Conservation (phyloP, 2,113 vertebrate species). For the Clupea harengus region DNA sequence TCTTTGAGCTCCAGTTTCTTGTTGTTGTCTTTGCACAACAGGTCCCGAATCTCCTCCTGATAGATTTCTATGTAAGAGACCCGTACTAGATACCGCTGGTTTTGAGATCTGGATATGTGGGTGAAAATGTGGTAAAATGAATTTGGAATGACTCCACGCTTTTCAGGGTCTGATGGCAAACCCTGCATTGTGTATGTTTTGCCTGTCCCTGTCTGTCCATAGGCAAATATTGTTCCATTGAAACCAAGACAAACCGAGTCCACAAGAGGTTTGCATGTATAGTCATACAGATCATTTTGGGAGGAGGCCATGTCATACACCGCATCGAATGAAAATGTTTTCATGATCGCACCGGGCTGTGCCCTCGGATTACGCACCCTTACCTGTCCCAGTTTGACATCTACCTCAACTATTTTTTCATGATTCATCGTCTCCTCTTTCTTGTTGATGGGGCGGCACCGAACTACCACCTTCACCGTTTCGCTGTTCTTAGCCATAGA, state of each 20-base stretch:
- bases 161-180: constrained; percentile 79
- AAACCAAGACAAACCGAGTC: constrained; percentile 89
- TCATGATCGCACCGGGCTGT: constrained; percentile 80
- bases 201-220: constrained; percentile 93
- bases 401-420: constrained; percentile 81
- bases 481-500: constrained; percentile 78
- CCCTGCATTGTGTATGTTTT: constrained; percentile 97
- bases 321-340: constrained; percentile 92
- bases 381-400: constrained; percentile 89
- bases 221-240: constrained; percentile 92
- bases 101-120: constrained; percentile 92
- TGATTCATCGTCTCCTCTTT: constrained; percentile 76
- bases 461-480: constrained; percentile 90
- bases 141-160: constrained; percentile 84
- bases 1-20: constrained; percentile 92
- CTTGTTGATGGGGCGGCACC: constrained; percentile 86
- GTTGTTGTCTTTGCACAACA: constrained; percentile 88
- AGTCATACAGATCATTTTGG: constrained; percentile 88
- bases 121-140: constrained; percentile 95
- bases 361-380: constrained; percentile 83
- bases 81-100: constrained; percentile 93
- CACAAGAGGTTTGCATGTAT: constrained; percentile 87
- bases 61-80: constrained; percentile 98
- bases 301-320: constrained; percentile 86
- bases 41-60: constrained; percentile 93